A percentile compares a stretch with the other conserved stretches of the same genome.
Conservation (phyloP, 2,113 vertebrate genomes). For the Chamaetylas fuelleborni region DNA sequence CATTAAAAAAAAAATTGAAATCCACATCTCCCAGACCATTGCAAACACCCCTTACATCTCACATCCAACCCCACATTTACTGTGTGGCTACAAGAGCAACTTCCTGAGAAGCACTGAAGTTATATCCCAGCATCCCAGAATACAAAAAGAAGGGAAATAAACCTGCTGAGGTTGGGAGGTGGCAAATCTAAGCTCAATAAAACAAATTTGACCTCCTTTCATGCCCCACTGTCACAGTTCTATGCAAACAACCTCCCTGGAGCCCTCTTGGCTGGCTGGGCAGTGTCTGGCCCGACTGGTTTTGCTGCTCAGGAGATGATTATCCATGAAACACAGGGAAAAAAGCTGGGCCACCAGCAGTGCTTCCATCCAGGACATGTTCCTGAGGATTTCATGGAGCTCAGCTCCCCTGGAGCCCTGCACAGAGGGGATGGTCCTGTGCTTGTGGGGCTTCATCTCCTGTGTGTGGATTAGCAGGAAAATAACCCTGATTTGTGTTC, state of each 20-base stretch:
- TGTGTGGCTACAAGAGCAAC: background rate
- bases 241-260: background rate
- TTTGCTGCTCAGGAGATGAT: background rate
- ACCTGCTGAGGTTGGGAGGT: background rate
- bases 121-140: background rate
- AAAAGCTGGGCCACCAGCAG: background rate
- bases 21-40: background rate
- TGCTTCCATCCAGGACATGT: accelerated
- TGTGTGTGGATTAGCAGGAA: background rate
- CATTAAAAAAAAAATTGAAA: background rate
- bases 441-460: background rate
- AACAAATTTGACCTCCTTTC: background rate
- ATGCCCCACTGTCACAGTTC: background rate
- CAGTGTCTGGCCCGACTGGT: background rate
- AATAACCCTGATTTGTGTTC: background rate
- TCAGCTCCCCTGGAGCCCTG: accelerated
- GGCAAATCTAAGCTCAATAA: background rate
- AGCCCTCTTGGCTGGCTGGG: background rate
- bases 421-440: background rate
- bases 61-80: background rate
- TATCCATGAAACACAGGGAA: accelerated
- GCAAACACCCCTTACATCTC: background rate
- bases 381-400: background rate
- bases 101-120: background rate
- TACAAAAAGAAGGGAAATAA: background rate